Base-by-base conservation (phyloP, 2,113 vertebrate species). In the Nycticorax nycticorax region DNA sequence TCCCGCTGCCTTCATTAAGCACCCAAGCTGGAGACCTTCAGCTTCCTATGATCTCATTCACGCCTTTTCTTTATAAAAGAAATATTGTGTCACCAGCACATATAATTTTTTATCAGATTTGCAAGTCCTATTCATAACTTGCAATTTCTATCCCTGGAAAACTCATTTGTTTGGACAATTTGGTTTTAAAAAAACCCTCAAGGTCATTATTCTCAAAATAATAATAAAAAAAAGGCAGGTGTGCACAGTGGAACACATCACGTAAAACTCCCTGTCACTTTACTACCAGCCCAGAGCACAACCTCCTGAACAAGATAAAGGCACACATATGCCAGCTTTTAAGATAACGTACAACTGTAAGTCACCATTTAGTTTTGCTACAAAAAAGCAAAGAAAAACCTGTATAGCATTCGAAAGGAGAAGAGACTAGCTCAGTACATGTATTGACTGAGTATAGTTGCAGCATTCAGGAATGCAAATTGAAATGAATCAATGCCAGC, bases 401-500 rank as follows among this genome's bases (percentile, higher is more conserved):
- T 63, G 14, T 19, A 3, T 3, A 18, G 41, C 26, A 37, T 20
- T 39, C 66, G 53, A 83, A 92, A 20, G 45, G 73, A 66, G 66
- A 72, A 88, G 82, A 91, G 74, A 85, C 55, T 71, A 39, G 35
- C 93, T 80, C 50, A 77, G 97, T 93, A 17, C 82, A 41, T 10
- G 35, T 87, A 96, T 81, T 89, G 92, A 97, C 35, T 24, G 83
- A 22, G 27, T 96, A 96, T 96, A 98, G 97, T 62, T 79, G 92
- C 94, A 96, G 94, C 81, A 67, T 83, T 91, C 41, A 73, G 83
- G 90, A 92, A 97, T 93, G 92, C 89, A 95, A 96, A 98, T 94
- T 97, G 82, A 96, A 98, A 98, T 95, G 94, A 98, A 96, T 96
- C 94, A 84, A 84, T 28, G 86, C 96, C 97, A 97, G 86, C 89